phyloP scores from a whole-genome alignment of 2,797 vertebrate genomes.

The Bradypus variegatus region DNA sequence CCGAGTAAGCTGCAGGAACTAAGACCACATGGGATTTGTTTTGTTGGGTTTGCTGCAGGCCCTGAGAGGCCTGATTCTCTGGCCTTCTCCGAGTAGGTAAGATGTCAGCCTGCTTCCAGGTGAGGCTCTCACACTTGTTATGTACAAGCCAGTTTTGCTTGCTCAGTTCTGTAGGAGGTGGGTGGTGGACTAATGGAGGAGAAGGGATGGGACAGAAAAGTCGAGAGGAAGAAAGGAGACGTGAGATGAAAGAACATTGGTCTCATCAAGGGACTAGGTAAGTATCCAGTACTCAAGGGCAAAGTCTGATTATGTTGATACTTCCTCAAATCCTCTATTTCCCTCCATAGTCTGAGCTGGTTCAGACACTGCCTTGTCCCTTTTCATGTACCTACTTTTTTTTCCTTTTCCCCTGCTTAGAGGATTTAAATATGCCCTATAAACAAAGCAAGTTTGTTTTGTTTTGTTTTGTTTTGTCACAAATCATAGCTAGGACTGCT shows the following conservation, averaged over 20 bases:
- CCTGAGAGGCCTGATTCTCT: background rate
- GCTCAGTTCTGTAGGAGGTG: background rate
- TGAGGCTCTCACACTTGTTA: background rate
- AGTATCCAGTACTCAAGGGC: background rate
- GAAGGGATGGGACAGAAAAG: no score
- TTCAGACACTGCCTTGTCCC: background rate
- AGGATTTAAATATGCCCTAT: background rate
- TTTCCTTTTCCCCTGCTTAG: background rate
- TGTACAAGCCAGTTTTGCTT: background rate
- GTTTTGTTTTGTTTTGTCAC: background rate
- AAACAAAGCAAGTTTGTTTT: background rate
- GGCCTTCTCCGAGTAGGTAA: background rate
- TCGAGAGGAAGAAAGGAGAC: background rate
- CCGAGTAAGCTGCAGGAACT: background rate
- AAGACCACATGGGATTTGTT: accelerated
- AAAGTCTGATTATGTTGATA: accelerated
- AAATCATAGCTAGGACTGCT: background rate
- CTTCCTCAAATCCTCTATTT: background rate
- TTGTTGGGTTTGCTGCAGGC: background rate
- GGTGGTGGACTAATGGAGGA: background rate
- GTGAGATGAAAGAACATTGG: background rate
- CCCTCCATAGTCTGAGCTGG: background rate
- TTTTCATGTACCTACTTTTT: background rate
- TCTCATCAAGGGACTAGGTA: no score
- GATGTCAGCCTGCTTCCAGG: background rate